These are phyloP conservation scores for Pollimyrus isidori DNA, from an alignment of 2,113 vertebrate species.

Conservation along the genomic window DNA sequence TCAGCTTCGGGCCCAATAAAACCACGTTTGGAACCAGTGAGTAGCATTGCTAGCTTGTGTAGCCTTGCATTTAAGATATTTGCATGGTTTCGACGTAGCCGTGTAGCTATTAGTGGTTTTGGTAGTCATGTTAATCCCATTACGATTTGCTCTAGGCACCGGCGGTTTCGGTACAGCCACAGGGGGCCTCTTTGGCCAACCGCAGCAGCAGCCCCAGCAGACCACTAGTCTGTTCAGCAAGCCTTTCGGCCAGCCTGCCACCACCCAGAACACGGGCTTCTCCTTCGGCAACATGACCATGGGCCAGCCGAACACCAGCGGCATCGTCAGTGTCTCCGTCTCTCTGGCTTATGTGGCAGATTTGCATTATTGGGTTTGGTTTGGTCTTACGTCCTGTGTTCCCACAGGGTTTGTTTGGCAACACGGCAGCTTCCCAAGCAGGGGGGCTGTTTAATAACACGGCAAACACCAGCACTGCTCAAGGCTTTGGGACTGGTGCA, in stretches of 20 bases:
- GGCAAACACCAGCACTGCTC: conserved; percentile 75
- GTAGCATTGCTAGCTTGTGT: conserved; percentile 28
- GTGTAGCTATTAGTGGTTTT: background rate
- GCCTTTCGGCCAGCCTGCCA: conserved; percentile 79
- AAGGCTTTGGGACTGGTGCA: conserved; percentile 70
- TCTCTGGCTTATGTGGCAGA: background rate
- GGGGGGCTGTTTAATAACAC: conserved; percentile 78
- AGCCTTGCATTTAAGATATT: background rate
- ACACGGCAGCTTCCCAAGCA: conserved; percentile 70
- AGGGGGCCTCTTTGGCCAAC: conserved; percentile 70
- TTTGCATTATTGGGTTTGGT: background rate
- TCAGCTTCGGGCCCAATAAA: conserved; percentile 82
- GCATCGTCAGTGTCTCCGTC: conserved; percentile 67
- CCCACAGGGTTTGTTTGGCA: conserved; percentile 83
- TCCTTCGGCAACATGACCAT: conserved; percentile 78
- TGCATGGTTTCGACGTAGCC: background rate
- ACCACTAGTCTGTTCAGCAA: conserved; percentile 75
- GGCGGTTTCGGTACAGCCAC: conserved; percentile 74
- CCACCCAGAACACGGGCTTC: conserved; percentile 76
- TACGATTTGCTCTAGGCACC: conserved; percentile 41
- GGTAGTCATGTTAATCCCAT: background rate
- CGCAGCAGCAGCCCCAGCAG: conserved; percentile 48
- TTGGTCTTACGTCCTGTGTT: background rate
- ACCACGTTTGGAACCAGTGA: conserved; percentile 79
- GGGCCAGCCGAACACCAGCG: conserved; percentile 79